Conservation (phyloP, 2,797 vertebrate species). For the Epinephelus awoara region DNA sequence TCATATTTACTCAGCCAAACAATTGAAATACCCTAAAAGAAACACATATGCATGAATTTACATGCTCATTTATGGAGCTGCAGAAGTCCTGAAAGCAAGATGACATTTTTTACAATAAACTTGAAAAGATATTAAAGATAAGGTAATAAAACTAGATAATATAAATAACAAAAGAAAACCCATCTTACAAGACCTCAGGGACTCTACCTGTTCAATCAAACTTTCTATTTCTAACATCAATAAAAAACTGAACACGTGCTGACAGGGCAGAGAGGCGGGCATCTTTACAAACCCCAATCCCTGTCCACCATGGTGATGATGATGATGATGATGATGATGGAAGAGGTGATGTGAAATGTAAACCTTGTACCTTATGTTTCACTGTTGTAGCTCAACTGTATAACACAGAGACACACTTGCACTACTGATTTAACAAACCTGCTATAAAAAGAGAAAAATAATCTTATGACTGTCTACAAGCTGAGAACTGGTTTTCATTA, state of each 20-base stretch:
- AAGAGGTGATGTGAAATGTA: constrained; percentile 89
- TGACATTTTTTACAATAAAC: too few relatives aligned
- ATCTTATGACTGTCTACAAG: constrained; percentile 76
- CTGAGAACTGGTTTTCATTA: constrained; percentile 86
- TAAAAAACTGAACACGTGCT: not conserved
- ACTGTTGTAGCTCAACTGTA: constrained; percentile 92
- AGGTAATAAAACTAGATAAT: too few relatives aligned
- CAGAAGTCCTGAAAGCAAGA: too few relatives aligned
- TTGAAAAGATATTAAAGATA: too few relatives aligned
- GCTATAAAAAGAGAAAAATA: constrained; percentile 75
- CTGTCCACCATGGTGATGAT: constrained; percentile 51
- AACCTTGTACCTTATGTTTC: constrained; percentile 91
- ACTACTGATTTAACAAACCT: constrained; percentile 94
- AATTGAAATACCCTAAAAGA: too few relatives aligned
- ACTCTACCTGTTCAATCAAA: too few relatives aligned
- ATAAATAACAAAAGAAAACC: too few relatives aligned
- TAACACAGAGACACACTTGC: constrained; percentile 87
- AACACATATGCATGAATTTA: too few relatives aligned
- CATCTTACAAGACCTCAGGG: too few relatives aligned
- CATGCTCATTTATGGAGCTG: too few relatives aligned
- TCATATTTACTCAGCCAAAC: too few relatives aligned
- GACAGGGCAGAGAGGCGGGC: constrained; percentile 12
- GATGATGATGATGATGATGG: constrained; percentile 65
- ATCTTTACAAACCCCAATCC: constrained; percentile 42
- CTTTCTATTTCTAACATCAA: too few relatives aligned